Percentiles rank a stretch among this genome's conserved stretches.
These are phyloP conservation scores for Apodemus speciosus DNA, from an alignment of 2,113 vertebrate species.

Conservation along the genomic window DNA sequence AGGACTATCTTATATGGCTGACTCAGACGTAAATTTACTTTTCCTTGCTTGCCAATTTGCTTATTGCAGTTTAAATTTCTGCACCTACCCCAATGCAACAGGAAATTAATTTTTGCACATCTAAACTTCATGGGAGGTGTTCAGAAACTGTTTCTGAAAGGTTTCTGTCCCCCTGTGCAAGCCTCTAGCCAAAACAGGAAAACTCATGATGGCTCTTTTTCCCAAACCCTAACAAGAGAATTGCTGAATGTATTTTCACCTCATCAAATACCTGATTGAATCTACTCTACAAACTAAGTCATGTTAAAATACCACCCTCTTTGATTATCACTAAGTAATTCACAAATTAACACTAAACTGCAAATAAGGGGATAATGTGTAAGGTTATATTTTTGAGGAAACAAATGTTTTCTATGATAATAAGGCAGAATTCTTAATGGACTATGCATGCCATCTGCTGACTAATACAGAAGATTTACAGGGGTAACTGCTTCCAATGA, in stretches of 20 bases:
- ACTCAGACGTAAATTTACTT: slow-evolving; percentile 54
- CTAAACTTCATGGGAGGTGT: slow-evolving; percentile 56
- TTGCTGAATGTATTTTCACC: slow-evolving; percentile 60
- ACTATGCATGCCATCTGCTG: slow-evolving; percentile 86
- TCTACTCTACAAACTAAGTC: slow-evolving; percentile 77
- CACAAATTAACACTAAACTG: slow-evolving; percentile 83
- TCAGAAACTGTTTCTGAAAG: slow-evolving; percentile 73
- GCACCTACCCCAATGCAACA: neutral
- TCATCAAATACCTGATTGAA: slow-evolving; percentile 69
- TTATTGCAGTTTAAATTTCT: slow-evolving; percentile 36
- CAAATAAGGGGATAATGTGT: slow-evolving; percentile 84
- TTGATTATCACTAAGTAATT: slow-evolving; percentile 83
- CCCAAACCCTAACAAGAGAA: slow-evolving; percentile 50
- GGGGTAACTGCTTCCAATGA: slow-evolving; percentile 74
- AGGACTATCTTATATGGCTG: slow-evolving; percentile 5
- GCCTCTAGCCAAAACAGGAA: slow-evolving; percentile 73
- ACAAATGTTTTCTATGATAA: slow-evolving; percentile 82
- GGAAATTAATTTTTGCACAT: slow-evolving; percentile 55
- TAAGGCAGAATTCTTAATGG: slow-evolving; percentile 75
- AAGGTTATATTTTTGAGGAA: slow-evolving; percentile 76
- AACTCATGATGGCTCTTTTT: slow-evolving; percentile 44
- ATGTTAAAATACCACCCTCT: slow-evolving; percentile 82
- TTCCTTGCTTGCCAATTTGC: slow-evolving; percentile 27
- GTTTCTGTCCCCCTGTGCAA: slow-evolving; percentile 44
- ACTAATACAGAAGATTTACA: slow-evolving; percentile 84